Evolutionary conservation across 2,888 invertebrate species (phyloP).

Genomic region (Drosophila suboccidentalis): DNA sequence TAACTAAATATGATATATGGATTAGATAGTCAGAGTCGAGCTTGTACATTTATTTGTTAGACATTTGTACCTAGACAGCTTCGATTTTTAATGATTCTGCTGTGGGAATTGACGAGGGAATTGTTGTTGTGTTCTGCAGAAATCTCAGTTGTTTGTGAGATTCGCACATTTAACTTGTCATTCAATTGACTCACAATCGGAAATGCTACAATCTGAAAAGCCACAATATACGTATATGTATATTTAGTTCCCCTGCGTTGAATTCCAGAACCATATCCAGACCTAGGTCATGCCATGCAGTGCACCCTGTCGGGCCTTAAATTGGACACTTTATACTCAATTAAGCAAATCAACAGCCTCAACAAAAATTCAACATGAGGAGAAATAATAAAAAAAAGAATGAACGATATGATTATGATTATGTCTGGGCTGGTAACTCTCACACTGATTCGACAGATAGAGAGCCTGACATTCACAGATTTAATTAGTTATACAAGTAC

Average conservation of each 20-base stretch:
- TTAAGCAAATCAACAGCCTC: constrained; percentile 81
- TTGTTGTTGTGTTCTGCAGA: constrained; percentile 33
- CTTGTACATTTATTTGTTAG: neutral
- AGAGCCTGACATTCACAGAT: constrained; percentile 15
- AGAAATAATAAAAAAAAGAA: constrained; percentile 19
- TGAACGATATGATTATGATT: constrained; percentile 29
- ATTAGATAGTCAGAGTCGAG: neutral
- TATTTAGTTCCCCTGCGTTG: constrained; percentile 7
- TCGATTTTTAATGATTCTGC: constrained; percentile 20
- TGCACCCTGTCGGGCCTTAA: constrained; percentile 64
- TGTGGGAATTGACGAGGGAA: constrained; percentile 45
- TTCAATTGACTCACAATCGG: constrained; percentile 80
- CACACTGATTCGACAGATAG: constrained; percentile 9
- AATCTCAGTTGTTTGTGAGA: constrained; percentile 31
- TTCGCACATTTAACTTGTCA: constrained; percentile 55
- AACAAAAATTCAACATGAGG: constrained; percentile 17
- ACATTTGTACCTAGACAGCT: neutral
- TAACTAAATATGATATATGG: constrained; percentile 9
- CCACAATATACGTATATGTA: neutral
- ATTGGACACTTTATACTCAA: constrained; percentile 79
- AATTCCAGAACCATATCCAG: constrained; percentile 27
- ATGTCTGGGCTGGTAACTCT: constrained; percentile 15
- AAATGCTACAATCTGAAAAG: constrained; percentile 48
- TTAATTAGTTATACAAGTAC: constrained; percentile 47
- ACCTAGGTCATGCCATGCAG: constrained; percentile 49